Evolutionary conservation across 2,888 invertebrate genomes (phyloP).

Genomic region (Willowsia nigromaculata): DNA sequence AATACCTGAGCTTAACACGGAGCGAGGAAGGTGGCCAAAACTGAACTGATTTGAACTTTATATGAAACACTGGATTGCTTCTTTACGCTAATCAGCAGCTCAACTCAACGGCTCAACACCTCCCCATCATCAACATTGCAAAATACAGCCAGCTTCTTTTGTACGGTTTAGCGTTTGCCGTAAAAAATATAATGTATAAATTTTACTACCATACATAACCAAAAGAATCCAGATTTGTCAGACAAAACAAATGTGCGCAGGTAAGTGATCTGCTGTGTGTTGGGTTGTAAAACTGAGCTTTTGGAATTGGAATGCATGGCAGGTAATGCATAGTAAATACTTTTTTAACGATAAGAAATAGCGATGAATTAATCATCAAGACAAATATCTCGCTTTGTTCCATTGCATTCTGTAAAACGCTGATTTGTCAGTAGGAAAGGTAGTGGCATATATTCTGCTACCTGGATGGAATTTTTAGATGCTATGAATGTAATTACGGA

Average conservation of each 20-base stretch:
- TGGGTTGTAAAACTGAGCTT: background rate
- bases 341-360: too few species aligned
- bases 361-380: too few species aligned
- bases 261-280: background rate
- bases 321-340: background rate
- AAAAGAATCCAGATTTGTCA: background rate
- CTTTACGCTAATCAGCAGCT: constrained; percentile 26
- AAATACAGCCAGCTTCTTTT: too few species aligned
- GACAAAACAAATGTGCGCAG: background rate
- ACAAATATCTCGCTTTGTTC: too few species aligned
- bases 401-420: too few species aligned
- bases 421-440: too few species aligned
- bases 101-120: background rate
- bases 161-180: background rate
- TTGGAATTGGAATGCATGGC: background rate
- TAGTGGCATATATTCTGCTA: too few species aligned
- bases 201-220: background rate
- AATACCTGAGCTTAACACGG: background rate
- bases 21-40: constrained; percentile 21
- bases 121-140: background rate
- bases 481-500: too few species aligned
- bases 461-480: too few species aligned
- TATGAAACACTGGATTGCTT: constrained; percentile 3
- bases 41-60: constrained; percentile 33
- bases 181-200: background rate